Evolutionary conservation across 2,888 invertebrate species (phyloP).

Genomic region (Lasioglossum oenotherae): DNA sequence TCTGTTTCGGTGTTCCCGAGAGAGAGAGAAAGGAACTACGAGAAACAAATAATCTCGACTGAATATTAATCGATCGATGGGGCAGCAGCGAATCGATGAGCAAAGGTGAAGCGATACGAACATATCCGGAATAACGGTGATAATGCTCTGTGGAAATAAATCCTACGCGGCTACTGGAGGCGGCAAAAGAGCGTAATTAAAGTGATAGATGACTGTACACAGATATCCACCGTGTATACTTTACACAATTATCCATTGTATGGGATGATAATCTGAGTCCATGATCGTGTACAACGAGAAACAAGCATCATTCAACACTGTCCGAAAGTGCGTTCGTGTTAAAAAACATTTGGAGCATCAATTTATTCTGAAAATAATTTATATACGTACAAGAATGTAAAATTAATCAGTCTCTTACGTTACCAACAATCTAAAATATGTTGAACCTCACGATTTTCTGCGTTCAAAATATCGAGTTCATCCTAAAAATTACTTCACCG

Average conservation of each 20-base stretch:
- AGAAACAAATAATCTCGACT: neutral
- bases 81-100: neutral
- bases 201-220: neutral
- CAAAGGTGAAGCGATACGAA: slow-evolving; percentile 19
- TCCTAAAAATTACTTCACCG: too few relatives aligned
- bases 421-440: too few relatives aligned
- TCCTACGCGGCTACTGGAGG: neutral
- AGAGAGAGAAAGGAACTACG: neutral
- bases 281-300: neutral
- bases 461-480: too few relatives aligned
- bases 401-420: too few relatives aligned
- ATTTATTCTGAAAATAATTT: too few relatives aligned
- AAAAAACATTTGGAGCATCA: neutral
- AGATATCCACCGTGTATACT: neutral
- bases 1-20: neutral
- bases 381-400: too few relatives aligned
- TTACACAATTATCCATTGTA: neutral
- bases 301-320: neutral
- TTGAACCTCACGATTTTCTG: too few relatives aligned
- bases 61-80: slow-evolving; percentile 21
- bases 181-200: neutral
- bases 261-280: neutral
- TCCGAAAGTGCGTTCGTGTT: neutral
- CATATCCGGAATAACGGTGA: slow-evolving; percentile 1
- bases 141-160: neutral